These are phyloP conservation scores for Eupleurogrammus muticus DNA, from an alignment of 2,797 vertebrate species.

Conservation along the genomic window DNA sequence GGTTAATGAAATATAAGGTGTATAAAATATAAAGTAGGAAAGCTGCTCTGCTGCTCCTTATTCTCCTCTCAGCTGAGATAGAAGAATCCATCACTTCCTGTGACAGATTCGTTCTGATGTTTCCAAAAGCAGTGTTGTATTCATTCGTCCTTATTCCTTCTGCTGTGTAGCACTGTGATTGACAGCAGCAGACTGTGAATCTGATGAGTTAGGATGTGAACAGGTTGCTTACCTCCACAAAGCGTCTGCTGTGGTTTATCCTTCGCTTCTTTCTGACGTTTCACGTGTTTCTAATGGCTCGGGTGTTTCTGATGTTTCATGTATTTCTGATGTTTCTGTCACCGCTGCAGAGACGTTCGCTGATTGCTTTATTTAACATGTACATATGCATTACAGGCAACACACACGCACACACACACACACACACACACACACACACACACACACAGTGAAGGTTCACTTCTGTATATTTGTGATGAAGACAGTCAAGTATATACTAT, in stretches of 20 bases:
- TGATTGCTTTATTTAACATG: slow-evolving; percentile 41
- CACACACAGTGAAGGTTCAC: slow-evolving; percentile 3
- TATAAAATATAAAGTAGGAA: too few species aligned
- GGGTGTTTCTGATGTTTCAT: too few species aligned
- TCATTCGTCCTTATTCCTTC: not conserved
- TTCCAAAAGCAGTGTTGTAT: too few species aligned
- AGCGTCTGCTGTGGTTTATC: not conserved
- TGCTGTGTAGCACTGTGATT: not conserved
- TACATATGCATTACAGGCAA: slow-evolving; percentile 38
- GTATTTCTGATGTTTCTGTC: slow-evolving; percentile 30
- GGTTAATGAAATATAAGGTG: too few species aligned
- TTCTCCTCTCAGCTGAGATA: too few species aligned
- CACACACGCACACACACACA: slow-evolving; percentile 13
- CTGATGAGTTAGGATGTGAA: not conserved
- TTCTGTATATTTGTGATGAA: not conserved
- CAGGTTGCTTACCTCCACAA: not conserved
- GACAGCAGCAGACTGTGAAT: not conserved
- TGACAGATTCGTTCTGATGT: too few species aligned
- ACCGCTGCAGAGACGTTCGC: slow-evolving; percentile 1
- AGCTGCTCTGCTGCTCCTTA: too few species aligned
- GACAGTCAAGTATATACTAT: too few species aligned
- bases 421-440: slow-evolving; percentile 10
- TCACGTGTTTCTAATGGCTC: slow-evolving; percentile 9
- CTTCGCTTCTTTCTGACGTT: too few species aligned
- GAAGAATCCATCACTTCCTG: too few species aligned